Conservation (phyloP, 1,140 invertebrate genomes). For the Adelges cooleyi region DNA sequence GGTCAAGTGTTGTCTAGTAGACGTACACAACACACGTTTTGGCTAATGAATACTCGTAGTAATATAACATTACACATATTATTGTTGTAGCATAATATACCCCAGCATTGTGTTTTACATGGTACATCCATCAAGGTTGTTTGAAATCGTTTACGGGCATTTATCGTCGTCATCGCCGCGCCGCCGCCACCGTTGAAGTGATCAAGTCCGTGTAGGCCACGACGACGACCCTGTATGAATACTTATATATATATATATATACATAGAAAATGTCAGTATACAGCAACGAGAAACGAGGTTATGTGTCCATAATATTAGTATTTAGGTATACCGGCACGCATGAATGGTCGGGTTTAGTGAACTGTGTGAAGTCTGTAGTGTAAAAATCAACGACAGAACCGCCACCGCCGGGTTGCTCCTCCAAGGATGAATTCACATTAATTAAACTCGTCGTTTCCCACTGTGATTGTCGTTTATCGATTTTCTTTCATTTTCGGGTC, state of each 20-base stretch:
- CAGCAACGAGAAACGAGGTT: slow-evolving; percentile 18
- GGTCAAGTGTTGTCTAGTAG: too few relatives aligned
- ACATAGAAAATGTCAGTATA: too few relatives aligned
- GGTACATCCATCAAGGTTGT: too few relatives aligned
- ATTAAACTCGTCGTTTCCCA: slow-evolving; percentile 22
- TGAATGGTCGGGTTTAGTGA: slow-evolving; percentile 11
- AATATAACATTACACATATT: too few relatives aligned
- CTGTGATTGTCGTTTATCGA: slow-evolving; percentile 25
- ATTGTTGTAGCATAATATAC: too few relatives aligned
- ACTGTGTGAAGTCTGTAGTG: slow-evolving; percentile 7
- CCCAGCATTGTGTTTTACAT: too few relatives aligned
- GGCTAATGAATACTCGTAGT: too few relatives aligned
- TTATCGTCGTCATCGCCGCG: too few relatives aligned
- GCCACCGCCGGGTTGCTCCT: slow-evolving; percentile 12
- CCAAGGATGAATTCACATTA: slow-evolving; percentile 28
- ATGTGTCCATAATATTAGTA: background rate
- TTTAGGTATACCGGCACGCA: slow-evolving; percentile 22
- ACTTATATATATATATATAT: too few relatives aligned
- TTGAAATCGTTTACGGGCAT: too few relatives aligned
- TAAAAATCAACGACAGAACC: background rate
- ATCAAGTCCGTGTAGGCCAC: background rate
- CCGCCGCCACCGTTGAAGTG: too few relatives aligned
- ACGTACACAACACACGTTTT: too few relatives aligned
- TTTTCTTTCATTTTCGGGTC: slow-evolving; percentile 13
- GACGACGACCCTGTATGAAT: slow-evolving; percentile 2